Base-by-base conservation (phyloP, 2,888 invertebrate species). In the Andrena minutula region DNA sequence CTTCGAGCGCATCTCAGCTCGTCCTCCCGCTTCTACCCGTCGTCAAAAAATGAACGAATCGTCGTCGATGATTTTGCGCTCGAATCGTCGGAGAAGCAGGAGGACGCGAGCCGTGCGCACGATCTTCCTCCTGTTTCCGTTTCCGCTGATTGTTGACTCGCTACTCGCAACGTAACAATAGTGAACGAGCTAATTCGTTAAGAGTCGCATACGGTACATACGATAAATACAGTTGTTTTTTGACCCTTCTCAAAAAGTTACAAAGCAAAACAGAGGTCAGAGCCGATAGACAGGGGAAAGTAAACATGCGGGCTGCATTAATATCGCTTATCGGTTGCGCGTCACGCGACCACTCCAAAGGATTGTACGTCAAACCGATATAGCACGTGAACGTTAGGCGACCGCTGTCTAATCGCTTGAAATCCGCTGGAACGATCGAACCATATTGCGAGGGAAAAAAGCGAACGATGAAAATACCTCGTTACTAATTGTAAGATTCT, bases 161-260 rank as follows among this genome's bases (percentile, higher is more conserved):
- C 56, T 26, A 69, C n/a, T 72, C 47, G 71, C 70, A 79, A 79
- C 69, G 73, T 72, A 75, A 71, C 66, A 41, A 49, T 79, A 56
- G 74, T 32, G 60, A 64, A 47, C 79, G 28, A 64, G 51, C 64
- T 49, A 51, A 56, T 8, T 63, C 61, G 77, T 74, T 23, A 16
- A 41, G 26, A 63, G 63, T 47, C 30, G 16, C 51, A 41, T 28
- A 71, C 61, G 56, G 56, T 56, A 56, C 56, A 56, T 26, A 56
- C 56, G 56, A 56, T 56, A 56, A 26, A 56, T 56, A 56, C 23
- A 56, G 4, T 23, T 26, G 41, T 16, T 41, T 41, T 41, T 12
- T 12, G 16, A 16, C 23, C 1, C 3, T 4, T 23, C 23, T 56
- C 0, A 23, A 66, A 51, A 61, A 49, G 35, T 58, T 66, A 56